A percentile compares a stretch with the other conserved stretches of the same genome.
Conservation (phyloP, 2,888 invertebrate species). For the Campoplex nolae region DNA sequence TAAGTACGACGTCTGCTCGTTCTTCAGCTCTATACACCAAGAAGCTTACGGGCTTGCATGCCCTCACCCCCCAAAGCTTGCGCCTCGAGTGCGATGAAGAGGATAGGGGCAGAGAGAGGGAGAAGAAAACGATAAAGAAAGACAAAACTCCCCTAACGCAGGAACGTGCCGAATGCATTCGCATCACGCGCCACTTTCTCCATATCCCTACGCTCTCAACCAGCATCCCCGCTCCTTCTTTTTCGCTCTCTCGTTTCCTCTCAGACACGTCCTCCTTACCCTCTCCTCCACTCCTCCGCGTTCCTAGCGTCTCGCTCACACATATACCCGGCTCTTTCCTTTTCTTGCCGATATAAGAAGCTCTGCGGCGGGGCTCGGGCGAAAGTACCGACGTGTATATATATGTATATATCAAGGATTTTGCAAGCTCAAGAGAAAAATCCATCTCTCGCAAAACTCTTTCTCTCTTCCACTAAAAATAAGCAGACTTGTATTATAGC, state of each 20-base stretch:
- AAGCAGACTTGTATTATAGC: slow-evolving; percentile 45
- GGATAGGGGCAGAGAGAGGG: not conserved
- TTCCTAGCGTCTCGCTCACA: no score
- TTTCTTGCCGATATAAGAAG: slow-evolving; percentile 72
- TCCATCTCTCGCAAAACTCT: slow-evolving; percentile 9
- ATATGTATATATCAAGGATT: slow-evolving; percentile 79
- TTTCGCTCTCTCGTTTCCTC: slow-evolving; percentile 30
- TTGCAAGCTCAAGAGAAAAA: slow-evolving; percentile 28
- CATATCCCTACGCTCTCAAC: slow-evolving; percentile 68
- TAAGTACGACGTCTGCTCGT: not conserved
- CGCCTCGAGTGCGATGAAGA: slow-evolving; percentile 39
- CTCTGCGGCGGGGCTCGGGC: slow-evolving; percentile 23
- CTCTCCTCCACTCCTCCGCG: slow-evolving; percentile 7
- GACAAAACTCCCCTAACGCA: slow-evolving; percentile 32
- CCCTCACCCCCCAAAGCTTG: slow-evolving; percentile 27
- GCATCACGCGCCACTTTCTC: slow-evolving; percentile 78
- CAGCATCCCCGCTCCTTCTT: slow-evolving; percentile 14
- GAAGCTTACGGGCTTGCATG: not conserved
- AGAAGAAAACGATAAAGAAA: slow-evolving; percentile 49
- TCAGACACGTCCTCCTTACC: not conserved
- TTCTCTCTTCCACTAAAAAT: slow-evolving; percentile 11
- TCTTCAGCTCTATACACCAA: not conserved
- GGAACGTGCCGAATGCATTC: slow-evolving; percentile 72
- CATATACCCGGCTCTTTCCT: slow-evolving; percentile 76
- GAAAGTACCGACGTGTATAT: slow-evolving; percentile 72